These are phyloP conservation scores for Atrichornis clamosus DNA, from an alignment of 2,113 vertebrate species.

Conservation along the genomic window DNA sequence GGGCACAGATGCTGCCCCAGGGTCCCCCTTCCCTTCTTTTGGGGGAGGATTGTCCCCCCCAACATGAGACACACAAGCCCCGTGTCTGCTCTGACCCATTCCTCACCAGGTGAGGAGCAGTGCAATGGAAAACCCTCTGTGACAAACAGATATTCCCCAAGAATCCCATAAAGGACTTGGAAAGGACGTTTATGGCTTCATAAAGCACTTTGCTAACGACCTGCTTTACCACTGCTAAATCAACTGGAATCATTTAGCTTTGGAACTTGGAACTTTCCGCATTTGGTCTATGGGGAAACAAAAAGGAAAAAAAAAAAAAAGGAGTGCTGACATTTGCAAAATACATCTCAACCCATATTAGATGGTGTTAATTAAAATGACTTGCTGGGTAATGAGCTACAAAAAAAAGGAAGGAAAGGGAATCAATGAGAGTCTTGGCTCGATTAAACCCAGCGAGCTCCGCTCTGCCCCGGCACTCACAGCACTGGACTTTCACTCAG, in stretches of 20 bases:
- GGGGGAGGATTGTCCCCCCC: fast-evolving
- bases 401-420: background rate
- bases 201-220: conserved; percentile 44
- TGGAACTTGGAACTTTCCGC: background rate
- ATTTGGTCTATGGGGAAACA: background rate
- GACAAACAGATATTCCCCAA: background rate
- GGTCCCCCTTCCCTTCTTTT: fast-evolving
- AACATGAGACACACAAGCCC: fast-evolving
- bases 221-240: conserved; percentile 12
- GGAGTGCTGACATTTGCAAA: conserved; percentile 51
- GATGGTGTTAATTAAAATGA: conserved; percentile 60
- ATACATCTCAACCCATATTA: background rate
- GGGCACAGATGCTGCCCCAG: fast-evolving
- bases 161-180: background rate
- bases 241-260: background rate
- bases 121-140: background rate
- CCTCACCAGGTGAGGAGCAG: background rate
- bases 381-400: conserved; percentile 18
- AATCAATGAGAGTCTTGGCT: background rate
- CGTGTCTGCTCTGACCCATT: background rate
- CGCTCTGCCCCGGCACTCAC: background rate
- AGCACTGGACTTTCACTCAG: background rate
- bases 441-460: background rate
- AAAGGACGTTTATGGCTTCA: conserved; percentile 24
- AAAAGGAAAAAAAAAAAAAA: background rate